A percentile compares a stretch with the other conserved stretches of the same genome.
Conservation (phyloP, 2,888 invertebrate species). For the Pherbina coryleti region DNA sequence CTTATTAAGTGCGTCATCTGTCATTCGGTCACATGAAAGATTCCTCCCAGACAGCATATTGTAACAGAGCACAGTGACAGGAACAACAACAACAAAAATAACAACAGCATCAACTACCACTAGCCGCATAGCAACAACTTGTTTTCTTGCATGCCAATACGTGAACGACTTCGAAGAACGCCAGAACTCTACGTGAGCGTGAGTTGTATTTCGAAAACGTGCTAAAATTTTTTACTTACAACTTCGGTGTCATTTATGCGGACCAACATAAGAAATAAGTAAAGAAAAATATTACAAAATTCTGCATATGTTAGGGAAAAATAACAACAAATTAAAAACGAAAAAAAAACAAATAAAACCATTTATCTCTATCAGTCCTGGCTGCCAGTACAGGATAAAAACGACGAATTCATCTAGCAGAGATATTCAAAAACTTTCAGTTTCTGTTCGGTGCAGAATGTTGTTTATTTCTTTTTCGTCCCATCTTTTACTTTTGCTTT, state of each 20-base stretch:
- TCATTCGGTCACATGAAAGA: constrained; percentile 41
- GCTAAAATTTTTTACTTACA: not conserved
- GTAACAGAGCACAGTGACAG: not conserved
- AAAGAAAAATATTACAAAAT: not conserved
- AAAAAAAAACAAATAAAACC: constrained; percentile 45
- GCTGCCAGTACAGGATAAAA: constrained; percentile 50
- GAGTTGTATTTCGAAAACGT: constrained; percentile 11
- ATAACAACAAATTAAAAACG: not conserved
- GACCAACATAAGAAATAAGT: no score
- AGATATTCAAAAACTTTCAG: not conserved
- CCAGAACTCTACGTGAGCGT: constrained; percentile 8
- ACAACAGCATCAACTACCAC: not conserved
- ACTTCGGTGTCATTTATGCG: not conserved
- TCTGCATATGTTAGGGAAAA: not conserved
- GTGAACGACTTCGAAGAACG: not conserved
- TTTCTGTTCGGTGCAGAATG: not conserved
- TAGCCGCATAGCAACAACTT: constrained; percentile 40
- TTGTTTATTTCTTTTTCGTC: not conserved
- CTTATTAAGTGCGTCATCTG: constrained; percentile 45
- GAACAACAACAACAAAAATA: not conserved
- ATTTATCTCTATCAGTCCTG: constrained; percentile 63
- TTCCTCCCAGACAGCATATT: constrained; percentile 20
- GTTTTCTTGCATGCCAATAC: constrained; percentile 32
- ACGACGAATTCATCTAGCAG: constrained; percentile 59
- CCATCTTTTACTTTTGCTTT: not conserved